These are phyloP conservation scores for Phocides pigmalion DNA, from an alignment of 1,140 invertebrate genomes.

Conservation along the genomic window DNA sequence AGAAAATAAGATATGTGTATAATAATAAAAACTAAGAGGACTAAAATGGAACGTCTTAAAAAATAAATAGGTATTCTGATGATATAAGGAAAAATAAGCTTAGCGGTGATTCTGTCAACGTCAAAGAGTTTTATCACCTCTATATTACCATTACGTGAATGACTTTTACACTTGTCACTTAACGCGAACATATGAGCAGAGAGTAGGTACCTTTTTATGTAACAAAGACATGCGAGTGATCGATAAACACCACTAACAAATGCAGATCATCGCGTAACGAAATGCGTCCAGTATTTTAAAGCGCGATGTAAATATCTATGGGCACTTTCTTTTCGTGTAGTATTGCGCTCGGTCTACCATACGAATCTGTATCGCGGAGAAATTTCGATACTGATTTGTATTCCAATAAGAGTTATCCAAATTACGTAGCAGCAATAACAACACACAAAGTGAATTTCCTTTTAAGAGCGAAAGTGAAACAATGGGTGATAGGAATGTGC, in stretches of 20 bases:
- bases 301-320: slow-evolving; percentile 49
- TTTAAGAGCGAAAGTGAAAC: slow-evolving; percentile 65
- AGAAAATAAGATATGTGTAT: too few relatives aligned
- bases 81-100: too few relatives aligned
- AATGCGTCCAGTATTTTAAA: slow-evolving; percentile 35
- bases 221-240: slow-evolving; percentile 11
- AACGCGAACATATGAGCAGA: neutral
- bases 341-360: slow-evolving; percentile 42
- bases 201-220: neutral
- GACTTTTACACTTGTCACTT: too few relatives aligned
- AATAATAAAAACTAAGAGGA: too few relatives aligned
- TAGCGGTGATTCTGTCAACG: too few relatives aligned
- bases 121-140: too few relatives aligned
- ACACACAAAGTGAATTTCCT: slow-evolving; percentile 55
- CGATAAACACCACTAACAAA: slow-evolving; percentile 24
- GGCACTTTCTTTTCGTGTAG: slow-evolving; percentile 68
- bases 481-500: slow-evolving; percentile 37
- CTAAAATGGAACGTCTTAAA: too few relatives aligned
- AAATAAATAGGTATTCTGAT: too few relatives aligned
- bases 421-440: slow-evolving; percentile 59
- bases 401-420: slow-evolving; percentile 55
- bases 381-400: slow-evolving; percentile 73
- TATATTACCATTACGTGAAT: too few relatives aligned
- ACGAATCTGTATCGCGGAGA: slow-evolving; percentile 70
- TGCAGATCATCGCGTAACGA: slow-evolving; percentile 25